Base-by-base conservation (phyloP, 2,888 invertebrate genomes). In the Drosophila anceps region DNA sequence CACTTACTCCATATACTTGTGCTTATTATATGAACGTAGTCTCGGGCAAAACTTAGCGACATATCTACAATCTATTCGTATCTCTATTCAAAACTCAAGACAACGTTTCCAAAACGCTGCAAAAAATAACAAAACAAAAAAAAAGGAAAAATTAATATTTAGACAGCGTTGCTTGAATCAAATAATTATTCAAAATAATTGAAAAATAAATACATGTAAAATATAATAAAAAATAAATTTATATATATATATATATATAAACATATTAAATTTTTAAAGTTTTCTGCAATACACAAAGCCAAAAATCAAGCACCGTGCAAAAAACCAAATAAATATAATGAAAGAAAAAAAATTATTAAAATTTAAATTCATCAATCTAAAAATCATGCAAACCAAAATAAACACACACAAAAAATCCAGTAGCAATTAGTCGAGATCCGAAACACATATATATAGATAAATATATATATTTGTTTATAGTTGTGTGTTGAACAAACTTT, bases 131-230 rank as follows among this genome's bases (percentile, higher is more conserved):
- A 29, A 53, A 39, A 13, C 35, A n/a, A 20, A 18, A 10, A 50
- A 37, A 35, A 24, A 2, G 48, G 41, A 13, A 37, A 54, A 37
- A 33, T 12, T 20, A 24, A 24, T 20, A 15, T 39, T 33, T 24
- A 61, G 60, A 54, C 18, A 46, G 70, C 54, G 78, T 77, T 81
- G 77, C 69, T 73, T 76, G 54, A 69, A 77, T 79, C 74, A 70
- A 60, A 66, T 51, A 85, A 84, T 84, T 84, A 88, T 84, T 88
- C 10, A 46, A 88, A 89, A 90, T 85, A 85, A 82, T 88, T 88
- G 55, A 78, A 84, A 82, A 55, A 24, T 35, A 75, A 79, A 68
- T 44, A 20, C 35, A 13, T 88, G 88, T 88, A 88, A 84, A 86
- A 90, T 90, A 84, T 62, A 15, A 81, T 75, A 75, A 62, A 73